Evolutionary conservation across 2,113 vertebrate species (phyloP).

Genomic region (Eulemur macaco): DNA sequence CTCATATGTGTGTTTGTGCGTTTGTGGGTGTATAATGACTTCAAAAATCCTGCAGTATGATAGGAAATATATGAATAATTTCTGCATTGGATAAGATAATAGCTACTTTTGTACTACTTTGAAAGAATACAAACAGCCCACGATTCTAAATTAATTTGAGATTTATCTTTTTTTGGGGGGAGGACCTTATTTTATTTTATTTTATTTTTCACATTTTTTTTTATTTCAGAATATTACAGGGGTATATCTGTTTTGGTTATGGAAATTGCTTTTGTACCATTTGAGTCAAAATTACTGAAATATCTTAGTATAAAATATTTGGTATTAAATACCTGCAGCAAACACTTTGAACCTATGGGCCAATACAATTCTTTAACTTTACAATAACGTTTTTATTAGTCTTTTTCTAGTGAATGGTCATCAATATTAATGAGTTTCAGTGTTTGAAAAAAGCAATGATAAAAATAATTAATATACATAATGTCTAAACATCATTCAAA

Average conservation of each 20-base stretch:
- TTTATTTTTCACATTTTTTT: too few species aligned
- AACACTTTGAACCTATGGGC: background rate
- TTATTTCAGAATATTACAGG: too few species aligned
- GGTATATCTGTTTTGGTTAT: too few species aligned
- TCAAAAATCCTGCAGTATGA: background rate
- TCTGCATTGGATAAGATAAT: background rate
- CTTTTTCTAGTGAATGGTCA: background rate
- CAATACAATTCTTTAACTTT: background rate
- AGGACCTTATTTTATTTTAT: too few species aligned
- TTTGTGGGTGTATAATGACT: background rate
- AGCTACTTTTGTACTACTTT: background rate
- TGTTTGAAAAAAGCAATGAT: background rate
- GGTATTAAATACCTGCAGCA: background rate
- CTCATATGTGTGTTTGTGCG: background rate
- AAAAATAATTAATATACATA: background rate
- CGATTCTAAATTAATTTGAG: background rate
- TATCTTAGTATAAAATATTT: background rate
- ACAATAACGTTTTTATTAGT: background rate
- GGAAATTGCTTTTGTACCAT: too few species aligned
- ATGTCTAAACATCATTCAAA: background rate
- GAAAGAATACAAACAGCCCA: background rate
- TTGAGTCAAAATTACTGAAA: background rate
- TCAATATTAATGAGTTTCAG: background rate
- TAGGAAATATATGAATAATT: background rate
- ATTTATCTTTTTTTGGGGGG: background rate